phyloP scores from a whole-genome alignment of 2,797 vertebrate genomes.

The Picus viridis region DNA sequence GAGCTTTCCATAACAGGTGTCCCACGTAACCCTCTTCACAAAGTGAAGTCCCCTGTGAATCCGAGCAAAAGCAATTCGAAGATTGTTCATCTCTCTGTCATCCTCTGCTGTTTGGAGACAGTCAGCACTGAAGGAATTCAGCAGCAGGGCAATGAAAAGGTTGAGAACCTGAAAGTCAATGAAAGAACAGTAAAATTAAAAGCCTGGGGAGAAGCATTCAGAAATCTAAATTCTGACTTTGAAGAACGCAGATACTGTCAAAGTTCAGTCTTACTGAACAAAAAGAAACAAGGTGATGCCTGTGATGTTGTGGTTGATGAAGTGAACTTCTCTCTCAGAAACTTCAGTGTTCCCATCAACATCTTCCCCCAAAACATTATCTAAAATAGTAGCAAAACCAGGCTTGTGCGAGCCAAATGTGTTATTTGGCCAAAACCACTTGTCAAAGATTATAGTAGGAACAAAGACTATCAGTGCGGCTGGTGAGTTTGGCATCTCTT shows the following conservation, averaged over 20 bases:
- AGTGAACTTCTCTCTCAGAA: neutral
- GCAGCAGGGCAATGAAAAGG: conserved; percentile 93
- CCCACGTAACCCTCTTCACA: conserved; percentile 54
- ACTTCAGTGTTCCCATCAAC: neutral
- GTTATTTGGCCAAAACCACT: neutral
- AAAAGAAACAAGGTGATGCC: neutral
- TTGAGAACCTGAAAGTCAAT: conserved; percentile 87
- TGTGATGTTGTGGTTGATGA: fast-evolving
- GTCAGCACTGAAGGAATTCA: conserved; percentile 94
- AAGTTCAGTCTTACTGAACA: neutral
- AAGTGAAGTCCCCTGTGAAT: conserved; percentile 81
- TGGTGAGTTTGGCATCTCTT: neutral
- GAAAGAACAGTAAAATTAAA: neutral
- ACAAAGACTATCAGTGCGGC: neutral
- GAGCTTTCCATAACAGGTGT: conserved; percentile 81
- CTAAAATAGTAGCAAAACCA: neutral
- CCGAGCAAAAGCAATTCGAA: conserved; percentile 88
- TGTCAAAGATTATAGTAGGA: neutral
- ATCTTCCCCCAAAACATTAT: neutral
- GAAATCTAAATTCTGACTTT: neutral
- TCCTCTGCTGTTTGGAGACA: conserved; percentile 89
- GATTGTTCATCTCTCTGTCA: conserved; percentile 94
- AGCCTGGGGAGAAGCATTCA: fast-evolving
- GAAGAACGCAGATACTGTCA: neutral
- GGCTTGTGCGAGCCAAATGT: neutral